Conservation (phyloP, 2,113 vertebrate species). For the Equus przewalskii region DNA sequence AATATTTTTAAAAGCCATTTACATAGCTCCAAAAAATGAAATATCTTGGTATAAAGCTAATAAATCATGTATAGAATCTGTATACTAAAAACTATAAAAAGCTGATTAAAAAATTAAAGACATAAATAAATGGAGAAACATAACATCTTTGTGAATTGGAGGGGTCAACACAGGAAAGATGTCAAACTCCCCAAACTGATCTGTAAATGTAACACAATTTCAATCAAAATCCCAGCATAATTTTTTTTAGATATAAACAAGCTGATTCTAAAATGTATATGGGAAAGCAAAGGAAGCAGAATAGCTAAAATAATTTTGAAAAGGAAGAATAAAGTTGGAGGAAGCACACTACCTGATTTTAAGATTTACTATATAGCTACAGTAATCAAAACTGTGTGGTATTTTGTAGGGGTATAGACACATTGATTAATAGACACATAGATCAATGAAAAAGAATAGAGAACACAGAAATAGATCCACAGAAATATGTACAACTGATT, state of each 20-base stretch:
- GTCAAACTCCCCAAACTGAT: background rate
- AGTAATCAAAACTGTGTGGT: background rate
- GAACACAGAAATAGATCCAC: background rate
- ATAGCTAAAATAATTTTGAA: slow-evolving; percentile 3
- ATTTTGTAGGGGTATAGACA: background rate
- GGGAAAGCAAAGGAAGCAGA: background rate
- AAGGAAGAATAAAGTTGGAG: slow-evolving; percentile 34
- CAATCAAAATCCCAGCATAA: background rate
- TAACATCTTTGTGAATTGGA: background rate
- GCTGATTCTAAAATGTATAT: slow-evolving; percentile 26
- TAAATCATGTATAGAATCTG: background rate
- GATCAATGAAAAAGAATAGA: slow-evolving; percentile 35
- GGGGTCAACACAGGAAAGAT: background rate
- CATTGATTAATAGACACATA: background rate
- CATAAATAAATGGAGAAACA: slow-evolving; percentile 16
- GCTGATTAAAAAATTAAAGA: slow-evolving; percentile 6
- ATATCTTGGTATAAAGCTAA: slow-evolving; percentile 36
- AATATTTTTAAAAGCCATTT: slow-evolving; percentile 23
- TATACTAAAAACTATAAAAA: slow-evolving; percentile 37
- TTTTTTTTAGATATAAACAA: slow-evolving; percentile 50
- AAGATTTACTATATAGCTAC: background rate
- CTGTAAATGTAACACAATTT: background rate
- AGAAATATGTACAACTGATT: background rate
- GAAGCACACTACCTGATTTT: background rate
- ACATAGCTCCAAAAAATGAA: slow-evolving; percentile 40